phyloP scores from a whole-genome alignment of 37 sponge, comb jelly and placozoan genomes.

The Spongia lamella region DNA sequence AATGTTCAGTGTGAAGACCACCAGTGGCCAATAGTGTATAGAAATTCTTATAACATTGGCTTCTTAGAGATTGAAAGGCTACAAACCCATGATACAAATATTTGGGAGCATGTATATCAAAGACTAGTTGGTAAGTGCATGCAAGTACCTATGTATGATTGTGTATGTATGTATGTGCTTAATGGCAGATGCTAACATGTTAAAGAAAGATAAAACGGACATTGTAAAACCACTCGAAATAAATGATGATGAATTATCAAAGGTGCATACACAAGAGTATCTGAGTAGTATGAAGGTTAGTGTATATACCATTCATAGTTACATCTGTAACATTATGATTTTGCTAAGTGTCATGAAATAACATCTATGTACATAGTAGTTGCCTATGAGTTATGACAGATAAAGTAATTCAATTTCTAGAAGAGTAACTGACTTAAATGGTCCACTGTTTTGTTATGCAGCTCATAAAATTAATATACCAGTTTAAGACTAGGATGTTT shows the following conservation, averaged over 20 bases:
- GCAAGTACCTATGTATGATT: neutral
- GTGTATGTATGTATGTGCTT: neutral
- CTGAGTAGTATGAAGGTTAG: constrained; percentile 62
- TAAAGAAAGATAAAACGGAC: constrained; percentile 18
- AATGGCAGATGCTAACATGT: constrained; percentile 36
- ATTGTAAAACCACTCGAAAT: constrained; percentile 65
- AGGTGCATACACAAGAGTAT: constrained; percentile 65
- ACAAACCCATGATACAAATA: constrained; percentile 84
- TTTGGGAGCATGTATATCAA: constrained; percentile 79
- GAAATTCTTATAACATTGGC: constrained; percentile 69
- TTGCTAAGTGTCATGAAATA: too few relatives aligned
- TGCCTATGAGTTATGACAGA: too few relatives aligned
- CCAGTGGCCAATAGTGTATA: constrained; percentile 83
- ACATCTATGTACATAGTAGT: too few relatives aligned
- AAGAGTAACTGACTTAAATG: too few relatives aligned
- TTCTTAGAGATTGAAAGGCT: constrained; percentile 75
- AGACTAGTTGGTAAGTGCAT: constrained; percentile 30
- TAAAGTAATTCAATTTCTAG: too few relatives aligned
- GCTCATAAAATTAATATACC: too few relatives aligned
- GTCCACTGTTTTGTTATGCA: too few relatives aligned
- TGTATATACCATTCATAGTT: neutral
- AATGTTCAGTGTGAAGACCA: constrained; percentile 13
- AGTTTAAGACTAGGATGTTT: too few relatives aligned
- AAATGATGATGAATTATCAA: constrained; percentile 46
- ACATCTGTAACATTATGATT: too few relatives aligned